A percentile compares a stretch with the other conserved stretches of the same genome.
phyloP scores from a whole-genome alignment of 2,113 vertebrate genomes.

The Octodon degus region DNA sequence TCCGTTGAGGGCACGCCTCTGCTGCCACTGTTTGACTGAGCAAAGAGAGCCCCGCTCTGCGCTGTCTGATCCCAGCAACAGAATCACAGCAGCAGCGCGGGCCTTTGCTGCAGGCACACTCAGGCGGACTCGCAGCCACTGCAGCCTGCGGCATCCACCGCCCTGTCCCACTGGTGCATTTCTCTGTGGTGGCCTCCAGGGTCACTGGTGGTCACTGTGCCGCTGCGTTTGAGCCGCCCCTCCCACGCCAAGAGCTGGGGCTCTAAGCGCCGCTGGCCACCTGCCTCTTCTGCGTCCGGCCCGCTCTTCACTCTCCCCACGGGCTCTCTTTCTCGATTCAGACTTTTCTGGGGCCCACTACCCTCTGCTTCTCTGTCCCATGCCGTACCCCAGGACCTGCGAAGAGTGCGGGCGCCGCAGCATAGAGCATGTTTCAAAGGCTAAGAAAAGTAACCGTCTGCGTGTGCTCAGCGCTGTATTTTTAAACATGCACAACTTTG shows the following conservation, averaged over 20 bases:
- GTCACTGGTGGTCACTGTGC: background rate
- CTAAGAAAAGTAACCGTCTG: slow-evolving; percentile 65
- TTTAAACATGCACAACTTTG: slow-evolving; percentile 72
- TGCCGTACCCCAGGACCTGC: background rate
- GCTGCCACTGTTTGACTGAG: background rate
- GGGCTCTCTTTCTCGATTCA: background rate
- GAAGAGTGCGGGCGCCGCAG: slow-evolving; percentile 31
- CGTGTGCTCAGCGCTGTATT: slow-evolving; percentile 27
- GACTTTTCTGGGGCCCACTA: background rate
- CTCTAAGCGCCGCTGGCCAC: background rate
- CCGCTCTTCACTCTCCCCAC: background rate
- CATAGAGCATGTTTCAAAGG: slow-evolving; percentile 42
- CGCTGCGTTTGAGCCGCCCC: background rate
- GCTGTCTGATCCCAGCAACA: background rate
- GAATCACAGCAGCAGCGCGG: background rate
- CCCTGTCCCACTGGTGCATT: background rate
- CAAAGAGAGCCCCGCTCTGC: background rate
- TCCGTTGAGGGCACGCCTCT: background rate
- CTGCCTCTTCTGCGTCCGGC: background rate
- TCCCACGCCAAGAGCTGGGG: background rate
- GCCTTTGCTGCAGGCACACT: background rate
- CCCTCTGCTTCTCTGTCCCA: background rate
- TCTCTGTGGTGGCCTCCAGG: background rate
- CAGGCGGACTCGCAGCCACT: background rate
- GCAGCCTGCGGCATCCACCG: background rate